Evolutionary conservation across 2,113 vertebrate species (phyloP).

Genomic region (Dascyllus trimaculatus): DNA sequence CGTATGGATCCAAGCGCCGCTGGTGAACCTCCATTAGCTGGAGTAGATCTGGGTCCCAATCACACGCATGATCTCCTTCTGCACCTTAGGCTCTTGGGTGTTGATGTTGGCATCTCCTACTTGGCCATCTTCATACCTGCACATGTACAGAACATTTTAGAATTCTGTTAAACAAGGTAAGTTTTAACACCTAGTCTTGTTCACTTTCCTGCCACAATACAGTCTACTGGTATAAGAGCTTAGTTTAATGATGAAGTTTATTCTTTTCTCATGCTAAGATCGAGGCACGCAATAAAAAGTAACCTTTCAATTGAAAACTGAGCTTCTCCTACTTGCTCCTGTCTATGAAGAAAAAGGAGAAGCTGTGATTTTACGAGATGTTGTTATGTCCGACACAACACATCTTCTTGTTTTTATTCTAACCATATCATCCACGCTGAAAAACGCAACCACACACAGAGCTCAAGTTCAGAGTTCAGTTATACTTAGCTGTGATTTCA

Average conservation of each 20-base stretch:
- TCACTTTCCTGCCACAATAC: background rate
- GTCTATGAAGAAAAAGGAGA: background rate
- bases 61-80: conserved; percentile 99
- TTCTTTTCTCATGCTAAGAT: background rate
- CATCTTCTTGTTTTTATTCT: background rate
- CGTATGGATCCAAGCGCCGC: conserved; percentile 26
- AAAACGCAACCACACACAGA: conserved; percentile 20
- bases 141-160: background rate
- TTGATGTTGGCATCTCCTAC: conserved; percentile 99
- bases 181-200: background rate
- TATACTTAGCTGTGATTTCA: conserved; percentile 50
- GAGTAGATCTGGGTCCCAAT: conserved; percentile 99
- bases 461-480: conserved; percentile 19
- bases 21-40: conserved; percentile 87
- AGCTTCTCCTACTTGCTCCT: conserved; percentile 5
- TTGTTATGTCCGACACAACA: background rate
- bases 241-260: conserved; percentile 1
- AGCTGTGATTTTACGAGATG: background rate
- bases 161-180: background rate
- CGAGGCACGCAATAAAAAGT: background rate
- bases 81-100: conserved; percentile 99
- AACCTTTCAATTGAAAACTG: background rate
- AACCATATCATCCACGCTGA: background rate
- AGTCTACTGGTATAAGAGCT: background rate
- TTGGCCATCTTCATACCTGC: conserved; percentile 98